Conservation (phyloP, 2,113 vertebrate genomes). For the Odocoileus virginianus region DNA sequence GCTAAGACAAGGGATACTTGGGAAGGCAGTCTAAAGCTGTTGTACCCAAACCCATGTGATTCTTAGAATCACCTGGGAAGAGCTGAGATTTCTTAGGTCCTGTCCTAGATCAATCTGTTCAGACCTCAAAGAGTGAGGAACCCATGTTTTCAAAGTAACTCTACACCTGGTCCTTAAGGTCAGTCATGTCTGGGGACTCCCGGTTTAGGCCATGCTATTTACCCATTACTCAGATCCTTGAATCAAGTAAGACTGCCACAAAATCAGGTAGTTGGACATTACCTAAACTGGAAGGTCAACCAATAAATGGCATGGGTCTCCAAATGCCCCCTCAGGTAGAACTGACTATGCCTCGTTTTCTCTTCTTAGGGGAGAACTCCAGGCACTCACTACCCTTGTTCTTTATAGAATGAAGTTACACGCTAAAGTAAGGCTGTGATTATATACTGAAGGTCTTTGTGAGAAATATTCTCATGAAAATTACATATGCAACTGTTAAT, state of each 20-base stretch:
- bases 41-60: not conserved
- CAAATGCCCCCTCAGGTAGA: not conserved
- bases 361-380: not conserved
- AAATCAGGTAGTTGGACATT: not conserved
- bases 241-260: not conserved
- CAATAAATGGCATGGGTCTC: not conserved
- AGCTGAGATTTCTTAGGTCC: not conserved
- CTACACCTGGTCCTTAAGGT: not conserved
- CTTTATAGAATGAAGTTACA: not conserved
- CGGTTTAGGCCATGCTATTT: not conserved
- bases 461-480: slow-evolving; percentile 26
- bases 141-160: slow-evolving; percentile 18
- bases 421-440: not conserved
- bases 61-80: not conserved
- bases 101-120: not conserved
- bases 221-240: not conserved
- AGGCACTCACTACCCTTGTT: not conserved
- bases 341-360: not conserved
- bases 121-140: not conserved
- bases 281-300: not conserved
- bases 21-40: not conserved
- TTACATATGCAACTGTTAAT: not conserved
- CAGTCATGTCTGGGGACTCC: not conserved
- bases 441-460: not conserved
- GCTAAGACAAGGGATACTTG: not conserved